Conservation (phyloP, 1,140 invertebrate species). For the Procambarus virginalis region DNA sequence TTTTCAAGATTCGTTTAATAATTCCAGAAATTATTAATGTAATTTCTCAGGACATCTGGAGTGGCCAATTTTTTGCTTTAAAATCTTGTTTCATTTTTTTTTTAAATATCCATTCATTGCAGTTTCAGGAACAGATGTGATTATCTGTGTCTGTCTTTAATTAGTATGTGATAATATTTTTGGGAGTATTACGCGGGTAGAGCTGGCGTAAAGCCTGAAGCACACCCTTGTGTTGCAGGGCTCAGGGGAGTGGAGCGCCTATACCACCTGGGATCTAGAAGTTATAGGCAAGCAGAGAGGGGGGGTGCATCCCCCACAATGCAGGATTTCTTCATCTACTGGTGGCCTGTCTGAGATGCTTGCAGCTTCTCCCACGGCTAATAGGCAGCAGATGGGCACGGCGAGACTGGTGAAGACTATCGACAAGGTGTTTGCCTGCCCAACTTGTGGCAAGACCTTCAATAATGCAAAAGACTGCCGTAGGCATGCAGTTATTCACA, state of each 20-base stretch:
- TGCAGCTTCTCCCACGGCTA: conserved; percentile 10
- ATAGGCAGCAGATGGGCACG: conserved; percentile 7
- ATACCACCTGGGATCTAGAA: conserved; percentile 58
- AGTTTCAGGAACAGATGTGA: background rate
- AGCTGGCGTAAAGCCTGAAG: conserved; percentile 45
- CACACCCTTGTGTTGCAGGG: conserved; percentile 64
- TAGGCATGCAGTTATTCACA: conserved; percentile 59
- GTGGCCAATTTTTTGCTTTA: no score
- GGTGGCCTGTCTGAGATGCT: conserved; percentile 23
- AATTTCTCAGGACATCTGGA: no score
- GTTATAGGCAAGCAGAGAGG: conserved; percentile 54
- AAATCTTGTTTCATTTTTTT: no score
- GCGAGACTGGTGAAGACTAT: background rate
- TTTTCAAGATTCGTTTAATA: no score
- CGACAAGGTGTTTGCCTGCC: conserved; percentile 42
- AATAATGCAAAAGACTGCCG: conserved; percentile 65
- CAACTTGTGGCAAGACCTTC: conserved; percentile 57
- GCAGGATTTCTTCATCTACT: conserved; percentile 20
- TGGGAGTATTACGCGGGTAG: background rate
- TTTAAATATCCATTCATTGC: background rate
- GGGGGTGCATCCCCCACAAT: conserved; percentile 32
- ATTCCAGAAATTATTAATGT: no score
- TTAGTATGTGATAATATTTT: background rate
- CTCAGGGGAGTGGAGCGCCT: conserved; percentile 58
- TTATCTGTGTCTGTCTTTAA: background rate